Base-by-base conservation (phyloP, 1,140 invertebrate genomes). In the Anastrepha ludens region DNA sequence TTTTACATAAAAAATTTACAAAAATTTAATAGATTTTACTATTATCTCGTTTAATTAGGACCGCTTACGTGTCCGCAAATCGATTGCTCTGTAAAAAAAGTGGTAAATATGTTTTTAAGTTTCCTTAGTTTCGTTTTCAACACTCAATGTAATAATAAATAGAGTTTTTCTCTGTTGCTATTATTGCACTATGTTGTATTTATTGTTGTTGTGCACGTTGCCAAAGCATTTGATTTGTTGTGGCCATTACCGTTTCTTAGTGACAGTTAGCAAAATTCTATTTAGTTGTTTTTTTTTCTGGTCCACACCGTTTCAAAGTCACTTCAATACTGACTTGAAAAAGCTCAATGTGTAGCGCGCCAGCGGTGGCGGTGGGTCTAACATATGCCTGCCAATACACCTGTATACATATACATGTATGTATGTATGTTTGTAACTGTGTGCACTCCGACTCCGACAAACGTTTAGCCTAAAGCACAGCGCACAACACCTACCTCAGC, bases 301-400 rank as follows among this genome's bases (percentile, higher is more conserved):
- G 47, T 81, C 74, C 74, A 81, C 74, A 81, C 74, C 74, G 74
- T 50, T 20, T 81, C 74, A 81, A 81, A 81, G 74, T 81, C 74
- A 13, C 74, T 81, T 55, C 74, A 58, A 81, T 81, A 81, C 74
- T 81, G 74, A 81, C 20, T 55, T 17, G 47, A 29, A 81, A 81
- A 81, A 81, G 74, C 74, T 81, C 17, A 13, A 8, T 50, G 41
- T 55, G n/a, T 55, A 81, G 74, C 20, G 50, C 50, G 47, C 74
- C 20, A 58, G 74, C 74, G 20, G n/a, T 55, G 20, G 74, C 47
- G 17, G 0, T 9, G 9, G 6, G 6, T n/a, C 44, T 81, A n/a
- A n/a, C n/a, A n/a, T n/a, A 81, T 8, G 47, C 70, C 7, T 58
- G 47, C n/a, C 17, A 20, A 58, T 29, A 29, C 44, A 15, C 47